phyloP scores from a whole-genome alignment of 2,888 invertebrate genomes.

The Sthenelais limicola region DNA sequence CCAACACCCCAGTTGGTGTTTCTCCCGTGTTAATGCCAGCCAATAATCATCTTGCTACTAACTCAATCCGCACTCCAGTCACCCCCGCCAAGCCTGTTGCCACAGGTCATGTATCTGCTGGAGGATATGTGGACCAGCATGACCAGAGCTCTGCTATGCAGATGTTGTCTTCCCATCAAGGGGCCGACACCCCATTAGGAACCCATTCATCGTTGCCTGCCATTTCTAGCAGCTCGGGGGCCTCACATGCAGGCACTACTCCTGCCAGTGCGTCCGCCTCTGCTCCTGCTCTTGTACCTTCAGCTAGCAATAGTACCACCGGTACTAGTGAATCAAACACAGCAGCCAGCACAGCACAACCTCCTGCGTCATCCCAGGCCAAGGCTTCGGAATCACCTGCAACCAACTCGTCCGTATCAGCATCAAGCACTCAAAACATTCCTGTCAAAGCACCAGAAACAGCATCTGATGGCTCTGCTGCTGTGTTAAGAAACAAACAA shows the following conservation, averaged over 20 bases:
- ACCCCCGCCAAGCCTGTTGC: conserved; percentile 24
- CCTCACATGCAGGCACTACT: conserved; percentile 7
- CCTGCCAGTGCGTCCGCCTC: conserved; percentile 17
- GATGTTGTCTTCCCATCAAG: background rate
- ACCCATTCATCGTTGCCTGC: background rate
- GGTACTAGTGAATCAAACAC: background rate
- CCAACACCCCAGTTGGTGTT: conserved; percentile 8
- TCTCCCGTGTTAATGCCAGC: conserved; percentile 23
- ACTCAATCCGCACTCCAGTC: background rate
- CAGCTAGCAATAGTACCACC: no score
- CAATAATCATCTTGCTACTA: conserved; percentile 1
- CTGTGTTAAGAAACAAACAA: background rate
- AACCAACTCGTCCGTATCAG: background rate
- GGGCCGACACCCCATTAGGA: background rate
- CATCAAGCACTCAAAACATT: conserved; percentile 27
- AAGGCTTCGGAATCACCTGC: background rate
- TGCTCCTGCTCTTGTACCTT: background rate
- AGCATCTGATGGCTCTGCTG: background rate
- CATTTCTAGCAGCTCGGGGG: background rate
- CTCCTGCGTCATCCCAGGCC: background rate
- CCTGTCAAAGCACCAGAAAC: conserved; percentile 9
- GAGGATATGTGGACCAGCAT: background rate
- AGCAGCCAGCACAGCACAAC: conserved; percentile 6
- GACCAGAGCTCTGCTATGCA: background rate
- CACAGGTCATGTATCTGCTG: background rate